Percentiles rank a stretch among this genome's conserved stretches.
Conservation (phyloP, 2,888 invertebrate genomes). For the Polyommatus iphigenia region DNA sequence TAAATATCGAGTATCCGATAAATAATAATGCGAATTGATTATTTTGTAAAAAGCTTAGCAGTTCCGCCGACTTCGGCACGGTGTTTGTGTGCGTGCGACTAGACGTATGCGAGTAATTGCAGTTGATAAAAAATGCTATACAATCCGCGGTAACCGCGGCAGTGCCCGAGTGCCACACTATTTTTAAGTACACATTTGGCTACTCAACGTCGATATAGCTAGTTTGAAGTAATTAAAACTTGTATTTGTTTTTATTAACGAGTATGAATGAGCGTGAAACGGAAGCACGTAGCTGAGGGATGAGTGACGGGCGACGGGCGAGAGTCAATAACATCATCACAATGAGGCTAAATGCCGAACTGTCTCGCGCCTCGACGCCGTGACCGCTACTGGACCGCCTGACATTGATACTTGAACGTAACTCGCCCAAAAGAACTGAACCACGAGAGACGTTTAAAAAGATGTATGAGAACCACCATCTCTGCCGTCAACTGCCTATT, state of each 20-base stretch:
- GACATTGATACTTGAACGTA: constrained; percentile 57
- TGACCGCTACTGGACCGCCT: constrained; percentile 48
- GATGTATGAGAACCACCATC: too few relatives aligned
- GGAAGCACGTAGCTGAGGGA: constrained; percentile 59
- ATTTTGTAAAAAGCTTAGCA: not conserved
- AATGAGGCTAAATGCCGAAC: constrained; percentile 74
- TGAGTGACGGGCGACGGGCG: constrained; percentile 44
- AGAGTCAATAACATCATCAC: constrained; percentile 70
- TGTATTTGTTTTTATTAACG: constrained; percentile 31
- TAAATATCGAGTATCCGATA: not conserved
- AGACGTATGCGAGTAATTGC: too few relatives aligned
- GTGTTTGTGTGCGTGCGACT: too few relatives aligned
- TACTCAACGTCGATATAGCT: not conserved
- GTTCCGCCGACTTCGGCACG: too few relatives aligned
- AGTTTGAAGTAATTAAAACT: not conserved
- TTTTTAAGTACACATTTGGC: too few relatives aligned
- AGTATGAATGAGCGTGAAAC: constrained; percentile 37
- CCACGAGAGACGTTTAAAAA: too few relatives aligned
- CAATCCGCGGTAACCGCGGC: too few relatives aligned
- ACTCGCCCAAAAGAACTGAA: not conserved
- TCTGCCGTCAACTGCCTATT: too few relatives aligned
- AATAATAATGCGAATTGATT: not conserved
- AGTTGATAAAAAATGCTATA: too few relatives aligned
- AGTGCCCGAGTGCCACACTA: too few relatives aligned
- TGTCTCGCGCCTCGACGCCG: constrained; percentile 70